Evolutionary conservation across 2,888 invertebrate genomes (phyloP), one percentile per base, ranked within the genome.

Genomic region (Priocnemis perturbator): DNA sequence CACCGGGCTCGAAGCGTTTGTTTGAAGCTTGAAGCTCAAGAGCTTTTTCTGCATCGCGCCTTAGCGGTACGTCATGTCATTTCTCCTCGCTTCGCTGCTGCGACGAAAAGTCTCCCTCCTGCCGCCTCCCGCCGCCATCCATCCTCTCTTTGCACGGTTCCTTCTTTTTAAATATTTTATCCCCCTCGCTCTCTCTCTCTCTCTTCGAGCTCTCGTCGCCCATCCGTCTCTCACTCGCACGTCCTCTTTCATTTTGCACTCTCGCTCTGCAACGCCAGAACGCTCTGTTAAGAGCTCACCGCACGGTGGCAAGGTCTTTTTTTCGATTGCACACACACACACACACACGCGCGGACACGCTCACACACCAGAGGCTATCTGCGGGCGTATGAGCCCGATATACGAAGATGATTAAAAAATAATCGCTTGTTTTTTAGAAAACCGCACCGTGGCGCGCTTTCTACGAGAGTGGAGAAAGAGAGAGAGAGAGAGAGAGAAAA

Each of bases 11-110:
- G 74, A 79, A 78, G 59, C 76, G 69, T 76, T 37, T 68, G 75
- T 75, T 74, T 67, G 77, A 76, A 75, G 69, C 79, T 81, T 76
- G 79, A 76, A 75, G 69, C 79, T 81, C 76, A 78, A 85, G 79
- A 83, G 81, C 79, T 85, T 85, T 85, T 85, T 82, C 83, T 81
- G 81, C 81, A 81, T 85, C 79, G 81, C 83, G 81, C 84, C 81
- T 83, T 78, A 74, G 68, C 70, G 71, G 74, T 64, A 78, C 69
- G 76, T 83, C 81, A 83, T 81, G 79, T 78, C 81, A 78, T 85
- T 83, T 85, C 80, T 76, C 70, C 71, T 76, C 74, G 74, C 73
- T 69, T 76, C 58, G 15, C 21, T 58, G 26, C 19, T 21, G 17
- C 37, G 11, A 37, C 37, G 37, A 37, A 37, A 37, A 37, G 57